Evolutionary conservation across 2,797 vertebrate species (phyloP), one percentile per base, ranked within the genome.

Genomic region (Protosalanx chinensis): DNA sequence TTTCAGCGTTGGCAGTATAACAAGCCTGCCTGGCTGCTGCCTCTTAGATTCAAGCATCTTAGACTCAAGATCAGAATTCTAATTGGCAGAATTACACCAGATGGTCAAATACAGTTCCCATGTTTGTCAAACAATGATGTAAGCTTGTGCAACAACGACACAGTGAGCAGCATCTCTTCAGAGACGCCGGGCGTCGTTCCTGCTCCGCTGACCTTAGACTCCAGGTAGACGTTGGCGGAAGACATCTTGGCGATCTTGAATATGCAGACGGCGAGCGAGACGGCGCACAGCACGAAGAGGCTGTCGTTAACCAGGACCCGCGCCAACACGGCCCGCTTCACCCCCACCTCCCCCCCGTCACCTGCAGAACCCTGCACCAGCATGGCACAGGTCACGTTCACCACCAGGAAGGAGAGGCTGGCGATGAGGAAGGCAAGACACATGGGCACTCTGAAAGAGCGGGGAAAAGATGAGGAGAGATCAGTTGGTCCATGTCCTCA

Each of bases 171-270:
- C 51, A 8, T 16, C 41, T 46, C 41, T 46, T 46, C 41, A 46
- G 41, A 46, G 41, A 41, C 10, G 1, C 37, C 8, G 3, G 37
- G 37, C 37, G 1, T 13, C 37, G 37, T 41, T 33, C 33, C 37
- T 7, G 37, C n/a, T 30, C 1, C 2, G 56, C 88, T 77, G 82
- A 98, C 97, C 94, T 98, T 98, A 70, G 97, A 98, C 90, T 98
- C 95, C 65, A 99, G 95, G 92, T 98, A 99, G 90, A 98, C 95
- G 0, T 96, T 97, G n/a, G 96, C 96, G 16, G 95, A 96, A 72
- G 96, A 96, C 95, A 96, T 95, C 92, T 96, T 98, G 85, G 96
- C 93, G 1, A 97, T 94, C 84, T 94, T 96, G 90, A 93, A 97
- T 91, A 96, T 93, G 88, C 94, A 97, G 79, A 93, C 91, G 75